Conservation (phyloP, 1,140 invertebrate species). For the Drosophila busckii region DNA sequence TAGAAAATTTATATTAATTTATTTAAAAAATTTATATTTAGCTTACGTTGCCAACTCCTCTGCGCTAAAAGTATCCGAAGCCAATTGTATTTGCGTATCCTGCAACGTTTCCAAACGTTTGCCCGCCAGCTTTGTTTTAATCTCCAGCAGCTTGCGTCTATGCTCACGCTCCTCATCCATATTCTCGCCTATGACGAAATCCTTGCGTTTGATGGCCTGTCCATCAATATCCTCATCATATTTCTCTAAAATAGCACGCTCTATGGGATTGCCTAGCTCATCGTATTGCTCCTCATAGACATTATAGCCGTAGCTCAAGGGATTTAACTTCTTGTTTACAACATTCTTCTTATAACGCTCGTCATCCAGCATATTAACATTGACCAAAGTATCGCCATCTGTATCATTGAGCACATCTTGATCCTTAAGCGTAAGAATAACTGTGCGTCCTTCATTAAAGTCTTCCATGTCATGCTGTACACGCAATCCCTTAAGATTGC, state of each 20-base stretch:
- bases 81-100: slow-evolving; percentile 84
- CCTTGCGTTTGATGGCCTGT: slow-evolving; percentile 83
- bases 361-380: slow-evolving; percentile 97
- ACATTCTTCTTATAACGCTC: slow-evolving; percentile 95
- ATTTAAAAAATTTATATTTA: background rate
- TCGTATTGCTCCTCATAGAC: slow-evolving; percentile 92
- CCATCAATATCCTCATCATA: slow-evolving; percentile 98
- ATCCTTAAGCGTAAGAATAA: slow-evolving; percentile 97
- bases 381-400: slow-evolving; percentile 93
- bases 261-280: slow-evolving; percentile 86
- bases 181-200: slow-evolving; percentile 88
- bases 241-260: slow-evolving; percentile 89
- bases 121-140: slow-evolving; percentile 82
- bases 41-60: slow-evolving; percentile 85
- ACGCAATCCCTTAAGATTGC: slow-evolving; percentile 89
- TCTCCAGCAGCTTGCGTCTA: slow-evolving; percentile 79
- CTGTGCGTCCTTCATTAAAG: slow-evolving; percentile 90
- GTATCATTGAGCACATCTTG: slow-evolving; percentile 93
- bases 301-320: slow-evolving; percentile 91
- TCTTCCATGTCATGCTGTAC: slow-evolving; percentile 91
- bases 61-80: slow-evolving; percentile 93
- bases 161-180: slow-evolving; percentile 79
- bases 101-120: slow-evolving; percentile 87
- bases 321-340: slow-evolving; percentile 90
- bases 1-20: background rate